Base-by-base conservation (phyloP, 2,113 vertebrate genomes). In the Pampusana beccarii region DNA sequence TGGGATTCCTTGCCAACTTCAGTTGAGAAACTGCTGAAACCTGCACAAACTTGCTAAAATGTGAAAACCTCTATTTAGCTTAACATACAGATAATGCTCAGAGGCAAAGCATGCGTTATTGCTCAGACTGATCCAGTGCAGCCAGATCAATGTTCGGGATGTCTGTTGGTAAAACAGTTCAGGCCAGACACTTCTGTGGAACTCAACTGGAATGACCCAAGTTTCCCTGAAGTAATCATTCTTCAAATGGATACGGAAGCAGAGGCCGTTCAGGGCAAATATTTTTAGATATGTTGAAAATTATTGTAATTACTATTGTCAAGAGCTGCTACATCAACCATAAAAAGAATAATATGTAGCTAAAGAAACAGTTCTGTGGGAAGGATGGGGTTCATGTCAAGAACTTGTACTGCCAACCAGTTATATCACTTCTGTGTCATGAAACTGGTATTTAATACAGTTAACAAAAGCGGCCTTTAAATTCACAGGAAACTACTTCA, bases 21-120 rank as follows among this genome's bases (percentile, higher is more conserved):
- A 50, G 56, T 8, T 20, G 56, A 88, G 90, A 86, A 92, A 80
- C 46, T 92, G 92, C 85, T 93, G 94, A 92, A 95, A 94, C 67
- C 65, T 91, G 90, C 81, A 74, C 46, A 86, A 91, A 74, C 36
- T 66, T 78, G 64, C 53, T 71, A 19, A 48, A 66, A 70, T 21
- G 46, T 66, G 67, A 38, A 87, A 77, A 61, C 8, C 36, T 62
- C 58, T 54, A 3, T 57, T 90, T 73, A 80, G 42, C 40, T 84
- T 36, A 26, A 65, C 48, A 10, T 14, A 61, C 1, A 57, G 66
- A 26, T 61, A 25, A 25, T 46, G 29, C 36, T 86, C 33, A 13
- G 54, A 80, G 56, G 46, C 34, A 48, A 50, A 91, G 54, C 16
- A 9, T 9, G 23, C 6, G 1, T 34, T 69, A 21, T 3, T 62